Percentiles rank a stretch among this genome's conserved stretches.
These are phyloP conservation scores for Mormoops blainvillei DNA, from an alignment of 2,113 vertebrate species.

Conservation along the genomic window DNA sequence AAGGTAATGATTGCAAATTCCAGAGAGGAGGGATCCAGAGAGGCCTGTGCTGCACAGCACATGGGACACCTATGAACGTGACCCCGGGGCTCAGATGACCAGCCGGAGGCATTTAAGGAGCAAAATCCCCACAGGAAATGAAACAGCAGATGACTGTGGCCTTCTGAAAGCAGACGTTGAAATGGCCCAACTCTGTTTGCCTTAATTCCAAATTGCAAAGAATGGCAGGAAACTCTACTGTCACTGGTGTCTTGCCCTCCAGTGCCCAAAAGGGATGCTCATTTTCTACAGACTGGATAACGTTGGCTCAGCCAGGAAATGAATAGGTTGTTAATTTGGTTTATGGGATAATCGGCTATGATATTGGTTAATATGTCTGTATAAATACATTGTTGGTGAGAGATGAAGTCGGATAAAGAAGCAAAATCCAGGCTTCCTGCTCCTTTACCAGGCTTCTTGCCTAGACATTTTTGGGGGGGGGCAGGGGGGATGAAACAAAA, in stretches of 20 bases:
- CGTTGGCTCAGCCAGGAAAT: background rate
- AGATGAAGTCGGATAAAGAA: background rate
- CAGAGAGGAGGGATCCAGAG: background rate
- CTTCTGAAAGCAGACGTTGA: background rate
- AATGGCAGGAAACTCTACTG: background rate
- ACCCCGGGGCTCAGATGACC: background rate
- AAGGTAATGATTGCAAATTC: background rate
- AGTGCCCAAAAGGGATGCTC: rapidly evolving
- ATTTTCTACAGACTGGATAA: background rate
- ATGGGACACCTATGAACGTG: background rate
- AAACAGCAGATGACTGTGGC: background rate
- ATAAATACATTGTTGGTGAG: background rate
- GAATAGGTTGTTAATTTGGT: background rate
- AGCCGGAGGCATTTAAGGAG: background rate
- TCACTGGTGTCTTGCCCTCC: background rate
- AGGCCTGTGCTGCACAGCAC: background rate
- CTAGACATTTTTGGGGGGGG: background rate
- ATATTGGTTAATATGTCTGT: background rate
- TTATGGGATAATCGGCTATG: background rate
- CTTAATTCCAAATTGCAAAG: background rate
- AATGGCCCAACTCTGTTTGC: background rate
- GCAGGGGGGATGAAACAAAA: background rate
- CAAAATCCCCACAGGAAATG: background rate
- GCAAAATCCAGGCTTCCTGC: background rate
- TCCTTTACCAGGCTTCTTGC: background rate